These are phyloP conservation scores for Neoseiulus cucumeris DNA, from an alignment of 1,140 invertebrate species.

Conservation along the genomic window DNA sequence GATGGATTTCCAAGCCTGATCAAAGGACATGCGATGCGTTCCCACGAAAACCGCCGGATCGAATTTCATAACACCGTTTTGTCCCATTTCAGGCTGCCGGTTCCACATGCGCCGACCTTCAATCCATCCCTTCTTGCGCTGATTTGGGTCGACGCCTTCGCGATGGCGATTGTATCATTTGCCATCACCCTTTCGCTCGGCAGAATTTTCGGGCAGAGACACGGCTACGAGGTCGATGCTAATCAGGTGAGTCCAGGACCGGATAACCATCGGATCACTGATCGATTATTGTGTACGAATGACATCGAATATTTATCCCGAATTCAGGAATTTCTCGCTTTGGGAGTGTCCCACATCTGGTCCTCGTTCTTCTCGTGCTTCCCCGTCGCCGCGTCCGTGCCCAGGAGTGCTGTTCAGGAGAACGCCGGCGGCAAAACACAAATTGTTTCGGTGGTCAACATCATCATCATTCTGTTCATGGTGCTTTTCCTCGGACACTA, in stretches of 20 bases:
- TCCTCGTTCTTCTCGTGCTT: conserved; percentile 35
- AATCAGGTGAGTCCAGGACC: conserved; percentile 28
- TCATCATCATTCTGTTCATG: conserved; percentile 17
- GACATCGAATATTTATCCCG: conserved; percentile 13
- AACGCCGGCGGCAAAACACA: conserved; percentile 22
- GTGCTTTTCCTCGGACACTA: conserved; percentile 22
- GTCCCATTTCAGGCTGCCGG: conserved; percentile 23
- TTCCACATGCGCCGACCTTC: conserved; percentile 24
- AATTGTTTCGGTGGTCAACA: conserved; percentile 17
- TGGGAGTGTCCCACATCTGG: conserved; percentile 31
- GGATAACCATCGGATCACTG: not conserved
- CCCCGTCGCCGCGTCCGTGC: conserved; percentile 33
- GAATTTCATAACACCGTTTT: not conserved
- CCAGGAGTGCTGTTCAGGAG: conserved; percentile 25
- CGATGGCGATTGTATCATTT: conserved; percentile 35
- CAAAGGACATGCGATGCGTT: not conserved
- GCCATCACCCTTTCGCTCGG: conserved; percentile 37
- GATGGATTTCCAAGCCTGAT: not conserved
- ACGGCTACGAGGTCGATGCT: conserved; percentile 35
- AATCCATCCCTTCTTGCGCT: not conserved
- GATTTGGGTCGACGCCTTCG: conserved; percentile 24
- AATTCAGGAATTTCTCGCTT: conserved; percentile 34
- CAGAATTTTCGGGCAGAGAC: conserved; percentile 36
- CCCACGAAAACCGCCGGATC: not conserved
- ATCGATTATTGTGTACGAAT: not conserved